Base-by-base conservation (phyloP, 2,888 invertebrate genomes). In the Suillia variegata region DNA sequence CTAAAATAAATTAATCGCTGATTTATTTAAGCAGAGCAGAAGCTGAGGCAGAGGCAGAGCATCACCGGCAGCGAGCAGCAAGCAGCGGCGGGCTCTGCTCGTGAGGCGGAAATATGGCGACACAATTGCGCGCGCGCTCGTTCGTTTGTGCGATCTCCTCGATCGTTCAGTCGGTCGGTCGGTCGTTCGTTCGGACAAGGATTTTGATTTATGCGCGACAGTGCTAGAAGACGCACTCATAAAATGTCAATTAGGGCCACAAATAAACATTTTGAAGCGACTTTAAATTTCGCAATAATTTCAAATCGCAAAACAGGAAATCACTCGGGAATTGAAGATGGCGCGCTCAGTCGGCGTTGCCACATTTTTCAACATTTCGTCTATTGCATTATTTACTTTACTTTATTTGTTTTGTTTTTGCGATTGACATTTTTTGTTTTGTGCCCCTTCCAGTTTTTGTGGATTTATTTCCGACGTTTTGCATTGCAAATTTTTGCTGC, bases 221-320 rank as follows among this genome's bases (percentile, higher is more conserved):
- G 22, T 48, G 13, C n/a, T 18, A 48, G 13, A 20, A 48, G 22
- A 17, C 12, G 48, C 48, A 20, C 22, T 71, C 71, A 73, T 72
- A 73, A 71, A 73, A 72, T 67, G 71, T 70, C 71, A 73, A 72
- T 72, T 72, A 72, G 66, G 38, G 38, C 64, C 66, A 10, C 38
- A 13, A 38, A 38, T 38, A 10, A 38, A 38, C n/a, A 10, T 4
- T n/a, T 38, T n/a, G 13, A n/a, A 38, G 15, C n/a, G 31, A 31
- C 34, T 21, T 47, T 20, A 33, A 55, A 59, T 51, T 63, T 54
- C 58, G 67, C 67, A 67, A 69, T 71, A 68, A 69, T 70, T 64
- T 65, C 68, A 71, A 70, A 70, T 70, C 70, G 70, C 45, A 51
- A 52, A 47, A 38, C 59, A 68, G 70, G 64, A 70, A 68, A 65